Percentiles rank a stretch among this genome's conserved stretches.
Evolutionary conservation across 1,140 invertebrate species (phyloP).

Genomic region (Drosophila busckii): DNA sequence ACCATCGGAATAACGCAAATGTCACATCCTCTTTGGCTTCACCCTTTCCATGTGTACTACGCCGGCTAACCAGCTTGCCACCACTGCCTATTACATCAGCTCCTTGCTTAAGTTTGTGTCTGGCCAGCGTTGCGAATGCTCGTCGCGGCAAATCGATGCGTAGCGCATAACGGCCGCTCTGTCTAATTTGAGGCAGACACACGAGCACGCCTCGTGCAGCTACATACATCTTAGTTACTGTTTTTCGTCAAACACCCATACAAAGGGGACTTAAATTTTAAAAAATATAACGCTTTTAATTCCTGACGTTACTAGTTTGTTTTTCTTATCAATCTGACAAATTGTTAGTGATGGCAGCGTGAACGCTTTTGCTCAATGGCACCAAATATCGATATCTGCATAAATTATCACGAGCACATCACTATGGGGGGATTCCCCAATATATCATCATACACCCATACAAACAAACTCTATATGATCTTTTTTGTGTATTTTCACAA

Average conservation of each 20-base stretch:
- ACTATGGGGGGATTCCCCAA: too few relatives aligned
- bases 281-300: background rate
- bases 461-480: too few relatives aligned
- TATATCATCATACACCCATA: too few relatives aligned
- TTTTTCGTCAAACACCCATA: background rate
- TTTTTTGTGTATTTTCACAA: too few relatives aligned
- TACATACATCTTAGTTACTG: conserved; percentile 6
- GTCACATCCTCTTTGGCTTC: conserved; percentile 12
- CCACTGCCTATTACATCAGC: conserved; percentile 7
- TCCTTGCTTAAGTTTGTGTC: background rate
- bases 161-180: background rate
- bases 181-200: conserved; percentile 1
- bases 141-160: conserved; percentile 4
- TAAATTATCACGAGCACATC: too few relatives aligned
- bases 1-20: conserved; percentile 34
- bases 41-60: conserved; percentile 34
- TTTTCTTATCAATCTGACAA: conserved; percentile 14
- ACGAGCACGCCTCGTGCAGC: background rate
- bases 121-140: conserved; percentile 10
- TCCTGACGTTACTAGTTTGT: conserved; percentile 13
- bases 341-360: background rate
- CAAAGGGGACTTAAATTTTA: background rate
- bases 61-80: background rate
- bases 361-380: too few relatives aligned
- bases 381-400: too few relatives aligned